A percentile compares a stretch with the other conserved stretches of the same genome.
These are phyloP conservation scores for Drosophila recens DNA, from an alignment of 2,888 invertebrate genomes.

Conservation along the genomic window DNA sequence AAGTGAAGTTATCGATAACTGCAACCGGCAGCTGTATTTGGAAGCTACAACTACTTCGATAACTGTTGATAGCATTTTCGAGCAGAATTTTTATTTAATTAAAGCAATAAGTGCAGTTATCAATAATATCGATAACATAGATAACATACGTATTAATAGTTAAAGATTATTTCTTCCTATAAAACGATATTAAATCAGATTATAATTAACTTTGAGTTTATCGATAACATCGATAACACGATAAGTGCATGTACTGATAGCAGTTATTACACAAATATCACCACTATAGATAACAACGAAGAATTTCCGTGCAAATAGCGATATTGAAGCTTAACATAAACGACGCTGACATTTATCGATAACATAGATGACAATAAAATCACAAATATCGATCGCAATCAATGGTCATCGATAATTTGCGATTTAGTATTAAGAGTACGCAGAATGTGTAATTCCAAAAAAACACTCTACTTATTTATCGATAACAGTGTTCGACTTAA, in stretches of 20 bases:
- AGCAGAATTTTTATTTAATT: background rate
- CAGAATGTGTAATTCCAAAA: background rate
- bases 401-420: too few species aligned
- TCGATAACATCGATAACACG: background rate
- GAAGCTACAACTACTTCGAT: background rate
- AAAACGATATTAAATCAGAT: background rate
- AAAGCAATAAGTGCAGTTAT: background rate
- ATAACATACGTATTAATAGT: background rate
- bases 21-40: background rate
- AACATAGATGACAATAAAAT: background rate
- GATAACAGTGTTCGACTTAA: constrained; percentile 9
- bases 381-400: background rate
- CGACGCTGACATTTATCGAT: background rate
- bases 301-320: too few species aligned
- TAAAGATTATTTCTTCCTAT: background rate
- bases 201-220: background rate
- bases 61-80: background rate
- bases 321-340: background rate
- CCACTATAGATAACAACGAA: background rate
- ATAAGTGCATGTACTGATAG: background rate
- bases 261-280: background rate
- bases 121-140: background rate
- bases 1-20: background rate
- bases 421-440: background rate
- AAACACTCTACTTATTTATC: background rate